Percentiles rank a stretch among this genome's conserved stretches.
These are phyloP conservation scores for Scaptomyza polygonia DNA, from an alignment of 2,888 invertebrate genomes.

Conservation along the genomic window DNA sequence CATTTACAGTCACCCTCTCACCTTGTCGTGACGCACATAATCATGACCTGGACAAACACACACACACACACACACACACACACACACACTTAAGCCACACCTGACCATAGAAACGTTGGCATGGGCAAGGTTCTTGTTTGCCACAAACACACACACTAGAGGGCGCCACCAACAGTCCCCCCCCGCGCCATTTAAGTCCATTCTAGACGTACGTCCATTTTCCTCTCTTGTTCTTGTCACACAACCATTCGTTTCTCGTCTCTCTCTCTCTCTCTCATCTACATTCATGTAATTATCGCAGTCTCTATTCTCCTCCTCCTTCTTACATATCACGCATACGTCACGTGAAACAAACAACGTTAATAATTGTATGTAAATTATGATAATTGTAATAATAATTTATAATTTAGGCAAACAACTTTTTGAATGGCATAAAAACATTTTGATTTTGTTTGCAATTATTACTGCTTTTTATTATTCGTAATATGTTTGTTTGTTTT, in stretches of 20 bases:
- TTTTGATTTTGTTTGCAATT: slow-evolving; percentile 33
- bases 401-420: slow-evolving; percentile 36
- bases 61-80: slow-evolving; percentile 14
- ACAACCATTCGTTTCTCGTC: not conserved
- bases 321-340: slow-evolving; percentile 49
- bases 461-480: slow-evolving; percentile 23
- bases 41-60: slow-evolving; percentile 27
- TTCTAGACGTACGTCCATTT: slow-evolving; percentile 31
- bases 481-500: slow-evolving; percentile 11
- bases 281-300: slow-evolving; percentile 23
- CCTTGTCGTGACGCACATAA: slow-evolving; percentile 23
- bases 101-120: slow-evolving; percentile 22
- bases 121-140: slow-evolving; percentile 28
- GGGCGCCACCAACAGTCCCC: not conserved
- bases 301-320: slow-evolving; percentile 17
- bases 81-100: slow-evolving; percentile 20
- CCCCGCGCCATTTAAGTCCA: slow-evolving; percentile 1
- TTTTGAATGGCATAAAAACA: slow-evolving; percentile 44
- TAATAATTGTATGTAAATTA: slow-evolving; percentile 19
- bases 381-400: slow-evolving; percentile 30
- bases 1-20: not conserved
- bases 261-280: not conserved
- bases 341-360: slow-evolving; percentile 46
- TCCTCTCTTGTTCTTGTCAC: slow-evolving; percentile 19
- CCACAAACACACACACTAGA: slow-evolving; percentile 1